Percentiles rank a stretch among this genome's conserved stretches.
These are phyloP conservation scores for Toxonevra muliebris DNA, from an alignment of 2,888 invertebrate species.

Conservation along the genomic window DNA sequence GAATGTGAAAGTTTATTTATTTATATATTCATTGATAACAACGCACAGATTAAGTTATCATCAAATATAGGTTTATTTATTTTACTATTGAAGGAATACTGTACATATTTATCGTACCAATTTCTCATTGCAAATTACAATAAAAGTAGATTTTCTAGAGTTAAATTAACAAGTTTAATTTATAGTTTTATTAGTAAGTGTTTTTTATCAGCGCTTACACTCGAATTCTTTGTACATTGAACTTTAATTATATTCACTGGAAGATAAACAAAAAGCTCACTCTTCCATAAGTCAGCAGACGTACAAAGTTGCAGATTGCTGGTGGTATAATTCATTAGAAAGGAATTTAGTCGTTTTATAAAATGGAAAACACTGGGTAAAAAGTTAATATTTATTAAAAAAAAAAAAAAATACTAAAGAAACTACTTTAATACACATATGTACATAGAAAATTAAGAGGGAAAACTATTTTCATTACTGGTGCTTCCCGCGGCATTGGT, in stretches of 20 bases:
- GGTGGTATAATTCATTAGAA: not conserved
- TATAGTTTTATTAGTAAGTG: too few species aligned
- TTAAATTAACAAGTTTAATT: too few species aligned
- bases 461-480: conserved; percentile 92
- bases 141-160: too few species aligned
- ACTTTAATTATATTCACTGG: not conserved
- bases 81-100: too few species aligned
- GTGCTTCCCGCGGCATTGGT: conserved; percentile 96
- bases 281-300: too few species aligned
- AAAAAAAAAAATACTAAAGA: not conserved
- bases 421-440: not conserved
- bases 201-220: not conserved
- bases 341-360: not conserved
- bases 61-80: too few species aligned
- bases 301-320: not conserved
- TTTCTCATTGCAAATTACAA: too few species aligned
- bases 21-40: too few species aligned
- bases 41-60: too few species aligned
- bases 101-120: too few species aligned
- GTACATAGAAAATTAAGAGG: conserved; percentile 71
- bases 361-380: conserved; percentile 5
- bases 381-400: not conserved
- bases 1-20: too few species aligned
- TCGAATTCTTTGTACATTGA: not conserved
- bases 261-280: too few species aligned